phyloP scores from a whole-genome alignment of 2,888 invertebrate species.

The Lottia scabra region DNA sequence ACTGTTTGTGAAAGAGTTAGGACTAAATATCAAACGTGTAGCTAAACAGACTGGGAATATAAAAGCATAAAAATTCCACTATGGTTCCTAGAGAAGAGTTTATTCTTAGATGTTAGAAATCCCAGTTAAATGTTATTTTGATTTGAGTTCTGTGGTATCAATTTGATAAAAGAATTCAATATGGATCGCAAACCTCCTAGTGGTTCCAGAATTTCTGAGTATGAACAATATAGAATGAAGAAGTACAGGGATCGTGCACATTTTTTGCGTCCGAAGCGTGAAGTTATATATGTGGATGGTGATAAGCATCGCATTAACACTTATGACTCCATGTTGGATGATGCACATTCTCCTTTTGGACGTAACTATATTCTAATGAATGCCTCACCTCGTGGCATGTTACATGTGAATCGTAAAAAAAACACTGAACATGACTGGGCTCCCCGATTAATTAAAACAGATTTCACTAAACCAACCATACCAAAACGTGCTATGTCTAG shows the following conservation, averaged over 20 bases:
- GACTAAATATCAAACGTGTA: not conserved
- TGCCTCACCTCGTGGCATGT: not conserved
- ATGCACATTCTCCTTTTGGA: not conserved
- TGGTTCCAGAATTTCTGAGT: not conserved
- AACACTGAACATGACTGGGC: not conserved
- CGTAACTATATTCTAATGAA: not conserved
- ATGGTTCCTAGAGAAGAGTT: not conserved
- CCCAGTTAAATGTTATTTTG: not conserved
- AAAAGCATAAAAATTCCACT: not conserved
- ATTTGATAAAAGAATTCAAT: not conserved
- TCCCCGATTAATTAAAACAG: not conserved
- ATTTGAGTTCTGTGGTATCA: not conserved
- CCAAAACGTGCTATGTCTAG: not conserved
- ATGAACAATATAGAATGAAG: not conserved
- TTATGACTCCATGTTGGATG: not conserved
- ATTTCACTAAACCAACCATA: not conserved
- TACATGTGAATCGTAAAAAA: not conserved
- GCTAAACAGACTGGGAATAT: constrained; percentile 10
- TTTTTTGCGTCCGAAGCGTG: not conserved
- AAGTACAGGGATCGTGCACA: not conserved
- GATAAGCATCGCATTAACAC: not conserved
- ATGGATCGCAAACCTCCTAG: not conserved
- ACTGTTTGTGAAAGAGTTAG: too few relatives aligned
- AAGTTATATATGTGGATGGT: not conserved
- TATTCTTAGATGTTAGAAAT: not conserved